phyloP scores from a whole-genome alignment of 2,113 vertebrate genomes.

The Lagopus leucura region DNA sequence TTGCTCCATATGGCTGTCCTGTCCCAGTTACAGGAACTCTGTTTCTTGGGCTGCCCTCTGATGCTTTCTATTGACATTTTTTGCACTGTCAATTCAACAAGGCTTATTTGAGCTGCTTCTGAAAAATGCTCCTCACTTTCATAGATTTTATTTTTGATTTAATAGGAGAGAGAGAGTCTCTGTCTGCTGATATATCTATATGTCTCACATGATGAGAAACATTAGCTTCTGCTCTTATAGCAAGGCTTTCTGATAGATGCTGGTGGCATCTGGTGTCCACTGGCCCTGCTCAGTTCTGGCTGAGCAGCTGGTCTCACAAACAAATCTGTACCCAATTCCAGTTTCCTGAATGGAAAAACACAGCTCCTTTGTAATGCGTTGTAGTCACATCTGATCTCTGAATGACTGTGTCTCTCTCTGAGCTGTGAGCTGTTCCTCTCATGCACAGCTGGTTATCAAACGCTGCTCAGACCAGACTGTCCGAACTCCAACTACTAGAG shows the following conservation, averaged over 20 bases:
- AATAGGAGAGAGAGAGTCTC: not conserved
- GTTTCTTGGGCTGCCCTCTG: not conserved
- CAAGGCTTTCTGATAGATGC: constrained; percentile 26
- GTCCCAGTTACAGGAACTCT: not conserved
- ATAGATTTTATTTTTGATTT: not conserved
- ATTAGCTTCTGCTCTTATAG: not conserved
- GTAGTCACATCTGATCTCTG: constrained; percentile 61
- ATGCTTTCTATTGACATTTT: not conserved
- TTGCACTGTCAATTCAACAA: not conserved
- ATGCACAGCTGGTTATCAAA: constrained; percentile 58
- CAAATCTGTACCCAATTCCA: constrained; percentile 64
- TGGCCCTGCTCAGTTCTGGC: not conserved
- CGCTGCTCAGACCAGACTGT: not conserved
- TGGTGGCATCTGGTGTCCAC: constrained; percentile 47
- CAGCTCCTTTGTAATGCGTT: constrained; percentile 64
- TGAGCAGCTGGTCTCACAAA: constrained; percentile 68
- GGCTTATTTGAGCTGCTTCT: not conserved
- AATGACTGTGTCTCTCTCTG: not conserved
- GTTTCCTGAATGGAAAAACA: constrained; percentile 69
- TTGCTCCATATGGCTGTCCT: not conserved
- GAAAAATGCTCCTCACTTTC: not conserved
- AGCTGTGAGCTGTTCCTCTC: constrained; percentile 39
- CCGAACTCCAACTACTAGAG: not conserved
- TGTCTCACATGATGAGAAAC: not conserved
- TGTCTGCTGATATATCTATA: constrained; percentile 30